Percentiles rank a stretch among this genome's conserved stretches.
Evolutionary conservation across 2,113 vertebrate species (phyloP).

Genomic region (Echinops telfairi): DNA sequence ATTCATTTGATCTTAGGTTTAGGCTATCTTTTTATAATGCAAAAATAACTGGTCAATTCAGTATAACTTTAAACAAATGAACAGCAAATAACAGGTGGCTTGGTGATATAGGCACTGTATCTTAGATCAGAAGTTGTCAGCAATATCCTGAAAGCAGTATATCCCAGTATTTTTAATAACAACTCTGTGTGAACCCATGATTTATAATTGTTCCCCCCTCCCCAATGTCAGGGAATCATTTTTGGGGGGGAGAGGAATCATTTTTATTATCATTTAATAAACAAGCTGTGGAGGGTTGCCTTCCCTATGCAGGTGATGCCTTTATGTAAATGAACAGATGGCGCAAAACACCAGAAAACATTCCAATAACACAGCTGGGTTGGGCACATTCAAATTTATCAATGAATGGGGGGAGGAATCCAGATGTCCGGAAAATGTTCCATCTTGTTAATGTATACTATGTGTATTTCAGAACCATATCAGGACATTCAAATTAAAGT

Average conservation of each 20-base stretch:
- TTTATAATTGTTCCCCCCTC: conserved; percentile 69
- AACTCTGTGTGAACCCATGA: conserved; percentile 58
- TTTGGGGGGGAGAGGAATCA: conserved; percentile 6
- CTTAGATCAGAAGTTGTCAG: background rate
- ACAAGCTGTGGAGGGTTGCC: background rate
- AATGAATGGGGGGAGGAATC: background rate
- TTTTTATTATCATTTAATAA: conserved; percentile 76
- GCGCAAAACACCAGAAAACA: conserved; percentile 21
- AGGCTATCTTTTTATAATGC: background rate
- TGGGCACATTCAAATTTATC: background rate
- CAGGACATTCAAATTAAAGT: background rate
- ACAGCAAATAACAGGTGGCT: conserved; percentile 7
- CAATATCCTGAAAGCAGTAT: conserved; percentile 30
- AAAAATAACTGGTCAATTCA: background rate
- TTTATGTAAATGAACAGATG: conserved; percentile 58
- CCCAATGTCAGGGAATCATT: background rate
- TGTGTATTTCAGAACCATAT: background rate
- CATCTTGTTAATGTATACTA: background rate
- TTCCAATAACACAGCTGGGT: background rate
- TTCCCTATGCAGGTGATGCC: conserved; percentile 19
- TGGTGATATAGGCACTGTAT: background rate
- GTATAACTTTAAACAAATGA: conserved; percentile 5
- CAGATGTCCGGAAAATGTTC: background rate
- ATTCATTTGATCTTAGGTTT: background rate
- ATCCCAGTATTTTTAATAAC: conserved; percentile 39